Evolutionary conservation across 2,888 invertebrate genomes (phyloP).

Genomic region (Drosophila aldrichi): DNA sequence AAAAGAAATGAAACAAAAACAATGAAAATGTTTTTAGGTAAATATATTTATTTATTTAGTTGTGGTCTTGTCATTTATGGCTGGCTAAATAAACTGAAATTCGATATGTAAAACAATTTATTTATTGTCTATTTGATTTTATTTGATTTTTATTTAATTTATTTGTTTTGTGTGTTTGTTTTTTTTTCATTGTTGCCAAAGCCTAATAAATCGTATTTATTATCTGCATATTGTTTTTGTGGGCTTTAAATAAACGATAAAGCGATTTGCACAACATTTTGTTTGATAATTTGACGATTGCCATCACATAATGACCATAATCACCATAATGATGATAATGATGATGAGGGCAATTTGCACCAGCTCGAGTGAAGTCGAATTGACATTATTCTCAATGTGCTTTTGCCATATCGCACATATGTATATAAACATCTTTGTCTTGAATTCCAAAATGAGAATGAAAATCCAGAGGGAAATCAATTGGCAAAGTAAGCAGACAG

Average conservation of each 20-base stretch:
- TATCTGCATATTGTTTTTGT: slow-evolving; percentile 45
- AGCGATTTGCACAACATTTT: slow-evolving; percentile 37
- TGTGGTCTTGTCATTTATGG: slow-evolving; percentile 55
- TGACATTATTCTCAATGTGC: slow-evolving; percentile 55
- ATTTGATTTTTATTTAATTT: slow-evolving; percentile 3
- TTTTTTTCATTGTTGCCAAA: slow-evolving; percentile 22
- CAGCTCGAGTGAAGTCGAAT: slow-evolving; percentile 27
- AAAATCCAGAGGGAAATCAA: slow-evolving; percentile 56
- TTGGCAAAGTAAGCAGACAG: slow-evolving; percentile 7
- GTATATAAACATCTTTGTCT: slow-evolving; percentile 18
- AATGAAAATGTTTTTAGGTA: not conserved
- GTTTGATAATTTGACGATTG: slow-evolving; percentile 46
- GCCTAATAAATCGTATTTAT: slow-evolving; percentile 64
- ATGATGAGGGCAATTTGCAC: slow-evolving; percentile 45
- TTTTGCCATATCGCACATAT: slow-evolving; percentile 32
- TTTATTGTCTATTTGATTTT: slow-evolving; percentile 9
- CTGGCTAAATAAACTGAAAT: slow-evolving; percentile 54
- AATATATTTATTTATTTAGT: slow-evolving; percentile 37
- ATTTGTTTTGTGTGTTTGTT: not conserved
- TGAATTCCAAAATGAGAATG: slow-evolving; percentile 35
- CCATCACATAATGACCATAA: slow-evolving; percentile 24
- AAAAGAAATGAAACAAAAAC: slow-evolving; percentile 1
- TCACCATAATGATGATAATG: slow-evolving; percentile 28
- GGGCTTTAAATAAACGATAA: slow-evolving; percentile 29
- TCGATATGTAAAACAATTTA: slow-evolving; percentile 39